Percentiles rank a stretch among this genome's conserved stretches.
These are phyloP conservation scores for Chelmon rostratus DNA, from an alignment of 2,797 vertebrate genomes.

Conservation along the genomic window DNA sequence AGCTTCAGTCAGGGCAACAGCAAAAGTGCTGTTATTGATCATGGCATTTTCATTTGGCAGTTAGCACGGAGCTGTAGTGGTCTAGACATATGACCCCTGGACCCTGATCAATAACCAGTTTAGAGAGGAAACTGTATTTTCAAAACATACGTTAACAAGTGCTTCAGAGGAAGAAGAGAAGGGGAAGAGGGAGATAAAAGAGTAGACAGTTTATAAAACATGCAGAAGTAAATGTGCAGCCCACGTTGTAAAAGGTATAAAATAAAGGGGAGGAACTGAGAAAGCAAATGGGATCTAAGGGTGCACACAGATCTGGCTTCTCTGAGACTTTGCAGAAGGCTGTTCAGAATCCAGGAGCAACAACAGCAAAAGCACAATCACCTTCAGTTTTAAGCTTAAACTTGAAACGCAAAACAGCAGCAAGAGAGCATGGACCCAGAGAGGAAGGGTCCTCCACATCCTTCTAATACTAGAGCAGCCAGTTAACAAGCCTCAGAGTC, in stretches of 20 bases:
- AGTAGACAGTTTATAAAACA: not conserved
- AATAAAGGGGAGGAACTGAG: not conserved
- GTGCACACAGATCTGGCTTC: not conserved
- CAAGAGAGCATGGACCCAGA: not conserved
- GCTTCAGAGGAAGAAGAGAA: not conserved
- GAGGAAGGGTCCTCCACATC: not conserved
- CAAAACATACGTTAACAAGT: not conserved
- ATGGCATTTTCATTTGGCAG: conserved; percentile 30
- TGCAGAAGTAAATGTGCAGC: not conserved
- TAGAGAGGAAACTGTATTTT: not conserved
- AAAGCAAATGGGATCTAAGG: not conserved
- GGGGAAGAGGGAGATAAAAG: not conserved
- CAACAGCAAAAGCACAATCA: not conserved
- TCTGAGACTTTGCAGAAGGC: not conserved
- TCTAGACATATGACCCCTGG: conserved; percentile 41
- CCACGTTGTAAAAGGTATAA: not conserved
- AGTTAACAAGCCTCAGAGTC: conserved; percentile 15
- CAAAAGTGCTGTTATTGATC: conserved; percentile 52
- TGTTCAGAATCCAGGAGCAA: not conserved
- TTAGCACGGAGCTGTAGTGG: conserved; percentile 13
- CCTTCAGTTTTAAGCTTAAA: not conserved
- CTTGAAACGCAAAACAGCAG: not conserved
- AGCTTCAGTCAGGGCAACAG: conserved; percentile 10
- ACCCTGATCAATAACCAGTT: conserved; percentile 44
- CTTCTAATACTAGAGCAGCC: not conserved